Base-by-base conservation (phyloP, 2,888 invertebrate species). In the Drosophila trichaetosa region DNA sequence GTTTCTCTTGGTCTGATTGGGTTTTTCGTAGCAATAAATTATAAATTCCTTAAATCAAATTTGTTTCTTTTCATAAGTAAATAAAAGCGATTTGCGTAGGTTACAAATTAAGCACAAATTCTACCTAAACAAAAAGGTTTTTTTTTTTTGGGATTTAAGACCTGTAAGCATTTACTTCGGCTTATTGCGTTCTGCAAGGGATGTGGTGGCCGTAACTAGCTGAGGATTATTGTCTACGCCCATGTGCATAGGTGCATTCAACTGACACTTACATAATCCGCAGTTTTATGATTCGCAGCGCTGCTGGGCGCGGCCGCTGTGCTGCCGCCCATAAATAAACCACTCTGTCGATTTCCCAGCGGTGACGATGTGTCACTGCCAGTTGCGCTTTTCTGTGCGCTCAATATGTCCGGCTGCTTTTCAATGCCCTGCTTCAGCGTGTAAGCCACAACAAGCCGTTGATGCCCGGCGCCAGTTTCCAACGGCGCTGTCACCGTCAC, bases 371-470 rank as follows among this genome's bases (percentile, higher is more conserved):
- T 89, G 69, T 85, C 89, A 82, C 91, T 90, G 76, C 90, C 92
- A 66, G 90, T 82, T 91, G 93, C 92, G 95, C 96, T 95, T 94
- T 95, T 94, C 83, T 96, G 96, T 68, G 97, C 96, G 92, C 96
- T 97, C 80, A 97, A 94, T 88, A 97, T 97, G 92, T 97, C 96
- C 27, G 96, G 96, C 83, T 96, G 96, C 40, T 95, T 95, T 85
- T 95, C 95, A 40, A 95, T 94, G n/a, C 95, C 95, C 18, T 96
- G 96, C 91, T 97, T 97, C 76, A 97, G 94, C 16, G 97, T 97
- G 85, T 97, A 97, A 16, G 97, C 97, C 27, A 97, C 97, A 48
- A 97, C 97, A 90, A 97, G 97, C 80, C 97, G 95, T 84, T 97
- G 95, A 83, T 97, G 97, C 1, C 96, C 97, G 38, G 97, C 96